Evolutionary conservation across 2,113 vertebrate species (phyloP), one percentile per base, ranked within the genome.

Genomic region (Excalfactoria chinensis): DNA sequence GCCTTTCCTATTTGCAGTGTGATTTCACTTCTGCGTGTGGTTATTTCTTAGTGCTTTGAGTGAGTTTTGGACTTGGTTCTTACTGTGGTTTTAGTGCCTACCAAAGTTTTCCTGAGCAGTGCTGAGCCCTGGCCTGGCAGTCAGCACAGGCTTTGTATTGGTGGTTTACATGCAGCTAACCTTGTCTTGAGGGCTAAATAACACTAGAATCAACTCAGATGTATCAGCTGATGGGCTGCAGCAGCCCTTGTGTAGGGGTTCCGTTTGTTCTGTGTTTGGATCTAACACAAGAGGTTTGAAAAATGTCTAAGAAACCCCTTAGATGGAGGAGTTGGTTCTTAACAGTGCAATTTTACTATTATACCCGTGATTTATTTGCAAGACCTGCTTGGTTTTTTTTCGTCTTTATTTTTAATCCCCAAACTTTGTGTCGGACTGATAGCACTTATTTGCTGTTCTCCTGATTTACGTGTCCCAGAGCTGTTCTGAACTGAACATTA

Each of bases 11-110:
- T 44, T 25, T 10, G 37, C 15, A 0, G 4, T 34, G 59, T 20
- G 37, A 37, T 56, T 60, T 14, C 25, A 19, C 41, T 0, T 30
- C 10, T 0, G 3, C 21, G 13, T 5, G 48, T 25, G 83, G 32
- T 77, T 86, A 59, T 71, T 16, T 49, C 40, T 44, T 74, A 37
- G 75, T 92, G 63, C 55, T 55, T 59, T 28, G 46, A 26, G 72
- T 19, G n/a, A 60, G 23, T 41, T 75, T 55, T 60, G 58, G 51
- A 76, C 46, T 63, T 43, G 1, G 0, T 74, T 41, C 70, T 44
- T 51, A 48, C 25, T 8, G 0, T 1, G 9, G 59, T 15, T 60
- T 40, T 49, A 32, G n/a, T 71, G 46, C 71, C 64, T 86, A 0
- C 32, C 35, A 26, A 51, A 64, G 17, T 76, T 80, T 26, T 71